Evolutionary conservation across 2,888 invertebrate genomes (phyloP), one percentile per base, ranked within the genome.

Genomic region (Heliconius cydno): DNA sequence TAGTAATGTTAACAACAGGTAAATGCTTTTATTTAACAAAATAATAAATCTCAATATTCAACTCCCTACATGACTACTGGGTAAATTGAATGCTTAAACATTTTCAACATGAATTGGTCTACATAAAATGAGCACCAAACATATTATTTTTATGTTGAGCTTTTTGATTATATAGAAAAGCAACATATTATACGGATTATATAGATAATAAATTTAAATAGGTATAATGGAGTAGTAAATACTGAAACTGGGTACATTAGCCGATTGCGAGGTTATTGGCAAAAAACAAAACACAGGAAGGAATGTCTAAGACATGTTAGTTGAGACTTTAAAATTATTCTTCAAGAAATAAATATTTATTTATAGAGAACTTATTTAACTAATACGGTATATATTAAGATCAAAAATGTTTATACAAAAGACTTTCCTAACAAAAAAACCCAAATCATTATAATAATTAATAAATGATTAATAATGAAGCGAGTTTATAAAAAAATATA

Each of bases 11-110:
- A 91, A 92, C 90, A 92, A 87, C 87, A 87, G 90, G 90, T 93
- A 93, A 94, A 94, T 92, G 90, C 90, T 90, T 87, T 25, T 89
- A 92, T n/a, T 89, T 92, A 91, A 90, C 90, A 92, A 93, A 93
- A 92, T 91, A 90, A 92, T 88, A 87, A 87, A 86, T 88, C 83
- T 89, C 87, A 87, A 84, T 83, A 82, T 86, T 86, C 76, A 86
- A 87, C 85, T 81, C 84, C 82, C 85, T 88, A 88, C 82, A 81
- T 85, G 83, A 84, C 84, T 86, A 87, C 71, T 22, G 76, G 78
- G 34, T 81, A 81, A 77, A 66, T 79, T 77, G 34, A 30, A 77
- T 77, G 70, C 60, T 72, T 79, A 75, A 72, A 57, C 66, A 72
- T 84, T 85, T 84, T 81, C 78, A 76, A 79, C 52, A 76, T 28